Evolutionary conservation across 2,113 vertebrate genomes (phyloP), one percentile per base, ranked within the genome.

Genomic region (Erythrocebus patas): DNA sequence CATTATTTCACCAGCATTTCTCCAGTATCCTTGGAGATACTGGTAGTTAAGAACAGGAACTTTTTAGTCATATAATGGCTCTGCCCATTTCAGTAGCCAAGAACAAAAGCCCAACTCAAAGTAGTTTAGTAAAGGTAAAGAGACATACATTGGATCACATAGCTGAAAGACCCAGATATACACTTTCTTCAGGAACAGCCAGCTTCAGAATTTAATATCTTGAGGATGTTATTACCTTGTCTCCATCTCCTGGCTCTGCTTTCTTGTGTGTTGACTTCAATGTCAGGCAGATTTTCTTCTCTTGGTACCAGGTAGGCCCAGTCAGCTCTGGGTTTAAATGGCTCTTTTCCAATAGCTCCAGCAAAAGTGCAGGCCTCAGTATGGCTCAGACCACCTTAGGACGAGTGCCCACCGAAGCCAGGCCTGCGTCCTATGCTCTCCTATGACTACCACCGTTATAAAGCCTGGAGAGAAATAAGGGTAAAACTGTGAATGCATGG

Each of bases 291-390:
- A 12, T 35, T 55, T 18, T 82, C 45, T 43, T 89, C 55, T 38
- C 75, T 16, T 35, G 4, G 4, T 16, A 80, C 40, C 66, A 66
- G 8, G 40, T 38, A n/a, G 27, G 55, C 30, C 27, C 10, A 38
- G 72, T 32, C 48, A 45, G 61, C 23, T 43, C 16, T 43, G 52
- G 43, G 45, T 86, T 81, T 64, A 59, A 88, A 35, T 10, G 43
- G 40, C 20, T 91, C 30, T 43, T 92, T 57, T 43, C 70, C 81
- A 96, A 61, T 9, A 85, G 22, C 30, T 76, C 72, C n/a, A 95
- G 57, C 22, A 35, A 91, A 87, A 75, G 18, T 79, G 30, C 35
- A 23, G 12, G 25, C 25, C 25, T 13, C 55, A 17, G 30, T 9
- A 25, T 27, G 45, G 8, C 64, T 83, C 75, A 18, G 40, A 7